Evolutionary conservation across 2,888 invertebrate species (phyloP), one percentile per base, ranked within the genome.

Genomic region (Pollenia labialis): DNA sequence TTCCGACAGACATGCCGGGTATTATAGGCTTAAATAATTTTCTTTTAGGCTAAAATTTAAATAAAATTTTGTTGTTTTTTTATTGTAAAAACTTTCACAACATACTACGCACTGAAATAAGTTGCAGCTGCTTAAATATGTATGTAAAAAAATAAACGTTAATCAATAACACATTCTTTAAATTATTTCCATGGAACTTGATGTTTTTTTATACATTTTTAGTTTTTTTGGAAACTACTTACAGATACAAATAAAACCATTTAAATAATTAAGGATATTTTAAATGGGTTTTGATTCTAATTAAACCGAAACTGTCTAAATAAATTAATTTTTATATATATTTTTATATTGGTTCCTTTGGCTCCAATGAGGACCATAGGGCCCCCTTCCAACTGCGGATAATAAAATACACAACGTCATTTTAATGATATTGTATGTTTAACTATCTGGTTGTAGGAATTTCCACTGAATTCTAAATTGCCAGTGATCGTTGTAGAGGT

Each of bases 141-240:
- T 23, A n/a, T 46, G 18, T 40, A 40, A 9, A 2, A 46, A 62
- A 75, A 60, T 79, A 60, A 69, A 52, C 50, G 18, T 46, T 32
- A 62, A 71, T 54, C 80, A 69, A 71, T 80, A 71, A 46, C 44
- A 79, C 23, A 62, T 80, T 71, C 71, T 62, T 52, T 12, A 52
- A 58, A 80, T 71, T 71, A n/a, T 52, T 52, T 52, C 4, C 52
- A n/a, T 56, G 3, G 1, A 32, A 18, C 18, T 40, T 16, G 8
- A 72, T 48, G 12, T 2, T 58, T 14, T 18, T 9, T 9, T 54
- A n/a, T n/a, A 32, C 3, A 4, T 6, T 11, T 64, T 12, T 64
- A 12, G 7, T 62, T 16, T 16, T 9, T 16, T 44, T 62, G 44
- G 4, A 62, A 60, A n/a, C 16, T 4, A 11, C 0, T 12, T 11